phyloP scores from a whole-genome alignment of 2,888 invertebrate genomes.

The Cotesia congregata region DNA sequence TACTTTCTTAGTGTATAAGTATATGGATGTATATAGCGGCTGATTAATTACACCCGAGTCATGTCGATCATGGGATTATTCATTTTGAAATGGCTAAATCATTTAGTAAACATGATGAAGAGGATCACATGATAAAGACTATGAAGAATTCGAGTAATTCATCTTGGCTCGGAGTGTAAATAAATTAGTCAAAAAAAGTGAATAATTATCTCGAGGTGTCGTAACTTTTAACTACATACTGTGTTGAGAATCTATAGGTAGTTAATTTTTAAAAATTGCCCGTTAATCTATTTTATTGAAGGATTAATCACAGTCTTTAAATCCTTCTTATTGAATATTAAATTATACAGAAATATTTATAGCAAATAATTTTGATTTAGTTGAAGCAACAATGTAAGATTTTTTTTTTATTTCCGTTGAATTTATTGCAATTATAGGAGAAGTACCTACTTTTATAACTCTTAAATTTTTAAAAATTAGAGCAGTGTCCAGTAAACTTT shows the following conservation, averaged over 20 bases:
- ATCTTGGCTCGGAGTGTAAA: neutral
- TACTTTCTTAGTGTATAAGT: neutral
- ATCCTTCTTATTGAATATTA: neutral
- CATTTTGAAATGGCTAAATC: conserved; percentile 6
- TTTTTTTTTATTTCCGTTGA: neutral
- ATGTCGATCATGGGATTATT: conserved; percentile 16
- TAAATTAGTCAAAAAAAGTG: neutral
- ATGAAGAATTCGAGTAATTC: neutral
- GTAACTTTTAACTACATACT: neutral
- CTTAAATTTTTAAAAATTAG: neutral
- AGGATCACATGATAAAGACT: neutral
- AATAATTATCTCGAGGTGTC: neutral
- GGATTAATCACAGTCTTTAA: neutral
- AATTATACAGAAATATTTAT: neutral
- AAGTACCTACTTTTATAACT: neutral
- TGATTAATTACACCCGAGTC: conserved; percentile 11
- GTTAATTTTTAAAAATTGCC: neutral
- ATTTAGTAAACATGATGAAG: neutral
- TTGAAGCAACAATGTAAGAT: neutral
- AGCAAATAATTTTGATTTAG: neutral
- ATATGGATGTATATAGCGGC: neutral
- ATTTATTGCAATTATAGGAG: neutral
- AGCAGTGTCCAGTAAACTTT: neutral
- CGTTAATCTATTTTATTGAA: neutral
- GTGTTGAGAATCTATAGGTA: neutral